Base-by-base conservation (phyloP, 1,140 invertebrate genomes). In the Drosophila nigrodunni region DNA sequence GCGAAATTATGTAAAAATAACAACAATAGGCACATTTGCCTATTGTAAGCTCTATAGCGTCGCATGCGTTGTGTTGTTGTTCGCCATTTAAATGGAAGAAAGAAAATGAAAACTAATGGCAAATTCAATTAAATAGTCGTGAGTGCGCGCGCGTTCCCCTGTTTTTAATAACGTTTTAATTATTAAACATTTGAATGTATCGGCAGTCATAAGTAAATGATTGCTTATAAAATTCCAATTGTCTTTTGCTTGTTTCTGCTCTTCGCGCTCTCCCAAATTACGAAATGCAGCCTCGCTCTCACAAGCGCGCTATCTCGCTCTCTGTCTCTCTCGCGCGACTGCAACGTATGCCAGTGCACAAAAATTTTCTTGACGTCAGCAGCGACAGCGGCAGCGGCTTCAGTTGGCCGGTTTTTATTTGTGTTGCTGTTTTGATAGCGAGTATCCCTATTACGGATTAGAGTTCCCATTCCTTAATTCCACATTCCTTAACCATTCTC, bases 1-100 rank as follows among this genome's bases (percentile, higher is more conserved):
- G 79, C 75, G 37, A 88, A 87, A 87, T 87, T 88, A 87, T 87
- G 83, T 87, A 88, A 87, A 87, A 80, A 30, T 30, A 30, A 69
- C 70, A 78, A 88, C 73, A 82, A 88, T 65, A 82, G 44, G 44
- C 58, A 68, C 44, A 64, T 59, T 65, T 75, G 67, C 67, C 59
- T 71, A 71, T 65, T 75, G 73, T 71, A 64, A 59, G 46, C n/a
- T 21, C n/a, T 21, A 46, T 67, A 49, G 59, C 62, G 54, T 59
- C 54, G 35, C 37, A 46, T 73, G 46, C 25, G 18, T 59, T 54
- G 61, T 55, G 65, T 68, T 50, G 35, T 67, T 61, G 37, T 67
- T 57, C 49, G 50, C 43, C 52, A 34, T 57, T 57, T 7, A 21
- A 39, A 25, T 57, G 6, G 37, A 52, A 58, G 65, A 65, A 59